phyloP scores from a whole-genome alignment of 2,797 vertebrate genomes.

The Scyliorhinus canicula region DNA sequence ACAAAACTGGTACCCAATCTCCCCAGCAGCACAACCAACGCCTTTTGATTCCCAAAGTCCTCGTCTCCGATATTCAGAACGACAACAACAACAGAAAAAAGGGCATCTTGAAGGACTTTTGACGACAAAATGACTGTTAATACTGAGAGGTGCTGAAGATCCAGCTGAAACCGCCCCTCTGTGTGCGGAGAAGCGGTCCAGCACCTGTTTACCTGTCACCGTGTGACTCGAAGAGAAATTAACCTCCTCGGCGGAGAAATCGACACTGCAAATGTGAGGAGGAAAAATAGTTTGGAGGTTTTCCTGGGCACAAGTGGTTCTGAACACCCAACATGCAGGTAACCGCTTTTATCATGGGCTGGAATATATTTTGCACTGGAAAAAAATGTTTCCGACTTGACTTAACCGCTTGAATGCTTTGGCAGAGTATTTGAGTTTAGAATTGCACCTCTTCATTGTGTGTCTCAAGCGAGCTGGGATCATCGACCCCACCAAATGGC shows the following conservation, averaged over 20 bases:
- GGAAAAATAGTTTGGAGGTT: not conserved
- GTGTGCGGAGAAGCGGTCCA: not conserved
- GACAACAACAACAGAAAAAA: too few relatives aligned
- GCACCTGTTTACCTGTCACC: not conserved
- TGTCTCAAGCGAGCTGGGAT: not conserved
- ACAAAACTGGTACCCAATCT: not conserved
- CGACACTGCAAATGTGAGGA: not conserved
- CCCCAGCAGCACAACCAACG: too few relatives aligned
- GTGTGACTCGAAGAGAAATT: not conserved
- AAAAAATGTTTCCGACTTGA: too few relatives aligned
- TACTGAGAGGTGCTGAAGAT: too few relatives aligned
- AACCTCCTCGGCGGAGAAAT: not conserved
- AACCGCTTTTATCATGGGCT: not conserved
- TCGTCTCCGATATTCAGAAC: not conserved
- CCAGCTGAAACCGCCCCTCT: too few relatives aligned
- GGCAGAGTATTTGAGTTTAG: not conserved
- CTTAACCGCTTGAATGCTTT: not conserved
- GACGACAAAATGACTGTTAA: too few relatives aligned
- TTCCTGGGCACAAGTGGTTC: not conserved
- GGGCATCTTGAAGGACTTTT: too few relatives aligned
- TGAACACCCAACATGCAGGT: not conserved
- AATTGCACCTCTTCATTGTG: not conserved
- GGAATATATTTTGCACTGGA: not conserved
- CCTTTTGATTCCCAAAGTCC: not conserved
- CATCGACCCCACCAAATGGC: not conserved